phyloP scores from a whole-genome alignment of 1,140 invertebrate species.

The Drosophila cardini region DNA sequence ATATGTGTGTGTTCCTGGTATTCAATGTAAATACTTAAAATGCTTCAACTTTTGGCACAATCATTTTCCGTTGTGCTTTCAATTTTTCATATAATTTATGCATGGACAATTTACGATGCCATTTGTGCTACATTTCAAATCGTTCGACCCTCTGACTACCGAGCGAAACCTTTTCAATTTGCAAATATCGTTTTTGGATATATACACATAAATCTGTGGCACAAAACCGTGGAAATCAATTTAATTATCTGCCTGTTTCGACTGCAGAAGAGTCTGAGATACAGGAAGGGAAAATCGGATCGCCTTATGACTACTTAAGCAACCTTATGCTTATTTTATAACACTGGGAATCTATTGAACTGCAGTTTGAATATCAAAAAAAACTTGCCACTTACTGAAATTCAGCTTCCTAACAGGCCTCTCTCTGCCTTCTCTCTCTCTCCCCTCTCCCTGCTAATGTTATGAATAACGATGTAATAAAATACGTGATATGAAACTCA shows the following conservation, averaged over 20 bases:
- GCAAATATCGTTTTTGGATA: constrained; percentile 56
- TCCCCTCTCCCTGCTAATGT: constrained; percentile 52
- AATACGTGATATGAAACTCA: constrained; percentile 80
- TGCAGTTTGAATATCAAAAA: constrained; percentile 77
- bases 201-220: constrained; percentile 62
- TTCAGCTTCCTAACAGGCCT: constrained; percentile 16
- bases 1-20: neutral
- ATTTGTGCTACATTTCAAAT: constrained; percentile 71
- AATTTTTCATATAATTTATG: constrained; percentile 66
- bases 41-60: constrained; percentile 47
- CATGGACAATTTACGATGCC: constrained; percentile 67
- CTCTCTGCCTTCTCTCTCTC: constrained; percentile 1
- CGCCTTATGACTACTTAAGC: constrained; percentile 56
- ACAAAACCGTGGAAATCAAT: constrained; percentile 62
- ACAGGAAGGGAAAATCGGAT: neutral
- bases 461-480: constrained; percentile 84
- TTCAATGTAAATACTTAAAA: constrained; percentile 54
- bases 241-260: constrained; percentile 65
- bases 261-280: neutral
- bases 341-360: constrained; percentile 72
- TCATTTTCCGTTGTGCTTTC: constrained; percentile 38
- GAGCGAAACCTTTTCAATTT: constrained; percentile 68
- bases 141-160: neutral
- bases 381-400: constrained; percentile 52
- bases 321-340: constrained; percentile 79